Conservation (phyloP, 1,140 invertebrate genomes). For the Euura lappo region DNA sequence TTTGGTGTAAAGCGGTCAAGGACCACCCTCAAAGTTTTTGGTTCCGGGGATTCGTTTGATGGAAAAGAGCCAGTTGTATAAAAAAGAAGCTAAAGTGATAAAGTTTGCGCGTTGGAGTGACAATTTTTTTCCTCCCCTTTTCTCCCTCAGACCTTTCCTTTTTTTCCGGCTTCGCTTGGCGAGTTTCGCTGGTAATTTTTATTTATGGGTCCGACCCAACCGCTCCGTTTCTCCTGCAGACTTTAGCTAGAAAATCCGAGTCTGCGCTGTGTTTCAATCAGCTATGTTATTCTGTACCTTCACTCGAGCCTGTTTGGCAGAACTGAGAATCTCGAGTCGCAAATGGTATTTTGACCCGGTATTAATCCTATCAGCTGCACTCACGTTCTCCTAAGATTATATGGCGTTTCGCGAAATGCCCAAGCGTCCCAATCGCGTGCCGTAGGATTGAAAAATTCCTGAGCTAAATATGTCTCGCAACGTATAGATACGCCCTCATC, state of each 20-base stretch:
- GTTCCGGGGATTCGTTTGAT: constrained; percentile 19
- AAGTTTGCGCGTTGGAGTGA: constrained; percentile 32
- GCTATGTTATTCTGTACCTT: not conserved
- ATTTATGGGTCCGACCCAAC: constrained; percentile 36
- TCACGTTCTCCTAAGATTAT: not conserved
- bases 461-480: not conserved
- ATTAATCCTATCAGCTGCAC: not conserved
- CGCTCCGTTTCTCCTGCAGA: constrained; percentile 24
- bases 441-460: not conserved
- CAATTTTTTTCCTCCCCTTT: constrained; percentile 28
- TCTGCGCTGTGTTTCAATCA: constrained; percentile 14
- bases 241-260: not conserved
- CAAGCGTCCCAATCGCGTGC: not conserved
- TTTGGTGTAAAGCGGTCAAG: not conserved
- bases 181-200: constrained; percentile 35
- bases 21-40: not conserved
- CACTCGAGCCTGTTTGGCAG: not conserved
- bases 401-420: not conserved
- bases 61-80: constrained; percentile 21
- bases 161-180: not conserved
- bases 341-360: not conserved
- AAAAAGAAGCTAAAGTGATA: constrained; percentile 36
- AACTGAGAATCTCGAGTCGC: not conserved
- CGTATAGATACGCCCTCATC: not conserved
- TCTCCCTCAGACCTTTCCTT: not conserved